A percentile compares a stretch with the other conserved stretches of the same genome.
phyloP scores from a whole-genome alignment of 37 sponge, comb jelly and placozoan species.

The Eunapius fragilis region DNA sequence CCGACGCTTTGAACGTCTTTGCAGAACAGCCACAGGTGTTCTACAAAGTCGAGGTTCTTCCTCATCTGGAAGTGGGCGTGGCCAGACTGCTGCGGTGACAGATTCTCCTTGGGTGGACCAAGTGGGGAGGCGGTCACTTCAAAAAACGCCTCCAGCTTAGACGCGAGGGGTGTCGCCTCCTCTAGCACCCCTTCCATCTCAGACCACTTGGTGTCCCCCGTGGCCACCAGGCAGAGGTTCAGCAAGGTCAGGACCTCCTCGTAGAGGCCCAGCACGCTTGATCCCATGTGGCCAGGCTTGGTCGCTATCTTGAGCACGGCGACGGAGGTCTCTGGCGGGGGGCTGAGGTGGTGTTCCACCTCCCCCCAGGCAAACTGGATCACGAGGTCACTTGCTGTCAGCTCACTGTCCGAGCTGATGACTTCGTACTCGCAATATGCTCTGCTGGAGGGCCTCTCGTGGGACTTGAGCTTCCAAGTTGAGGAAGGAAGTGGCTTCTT shows the following conservation, averaged over 20 bases:
- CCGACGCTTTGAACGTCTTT: slow-evolving; percentile 24
- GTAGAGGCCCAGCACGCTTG: slow-evolving; percentile 36
- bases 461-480: neutral
- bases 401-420: neutral
- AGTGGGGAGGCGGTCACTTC: slow-evolving; percentile 25
- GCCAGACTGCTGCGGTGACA: too few species aligned
- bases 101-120: slow-evolving; percentile 8
- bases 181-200: neutral
- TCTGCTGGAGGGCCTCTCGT: neutral
- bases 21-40: slow-evolving; percentile 60
- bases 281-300: slow-evolving; percentile 42
- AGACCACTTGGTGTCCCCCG: slow-evolving; percentile 27
- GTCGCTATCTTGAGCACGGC: slow-evolving; percentile 40
- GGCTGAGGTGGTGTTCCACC: slow-evolving; percentile 9
- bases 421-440: slow-evolving; percentile 47
- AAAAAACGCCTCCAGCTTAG: slow-evolving; percentile 17
- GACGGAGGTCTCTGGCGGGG: slow-evolving; percentile 48
- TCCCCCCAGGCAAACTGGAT: slow-evolving; percentile 52
- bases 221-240: slow-evolving; percentile 23
- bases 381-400: neutral
- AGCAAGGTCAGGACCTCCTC: slow-evolving; percentile 40
- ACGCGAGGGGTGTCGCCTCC: neutral
- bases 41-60: slow-evolving; percentile 56
- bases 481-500: neutral
- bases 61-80: slow-evolving; percentile 24